Evolutionary conservation across 1,140 invertebrate genomes (phyloP).

Genomic region (Aphidius gifuensis): DNA sequence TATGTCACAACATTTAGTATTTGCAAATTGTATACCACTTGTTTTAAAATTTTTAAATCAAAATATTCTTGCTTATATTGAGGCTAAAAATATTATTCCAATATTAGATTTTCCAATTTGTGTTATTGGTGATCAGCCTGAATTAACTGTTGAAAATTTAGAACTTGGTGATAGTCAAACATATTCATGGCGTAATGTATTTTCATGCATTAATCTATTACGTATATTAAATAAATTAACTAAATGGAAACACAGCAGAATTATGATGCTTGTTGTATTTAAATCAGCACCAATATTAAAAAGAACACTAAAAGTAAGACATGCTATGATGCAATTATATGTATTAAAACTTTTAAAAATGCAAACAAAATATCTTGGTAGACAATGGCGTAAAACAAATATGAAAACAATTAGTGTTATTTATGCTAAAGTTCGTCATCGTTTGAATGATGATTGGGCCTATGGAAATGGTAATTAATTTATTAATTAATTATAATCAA

Average conservation of each 20-base stretch:
- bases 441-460: constrained; percentile 99
- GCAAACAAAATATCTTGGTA: constrained; percentile 98
- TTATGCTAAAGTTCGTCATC: constrained; percentile 93
- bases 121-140: constrained; percentile 93
- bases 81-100: constrained; percentile 93
- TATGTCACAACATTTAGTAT: constrained; percentile 97
- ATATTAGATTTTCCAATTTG: constrained; percentile 94
- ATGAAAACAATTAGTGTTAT: constrained; percentile 99
- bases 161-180: constrained; percentile 83
- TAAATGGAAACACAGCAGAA: constrained; percentile 98
- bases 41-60: constrained; percentile 99
- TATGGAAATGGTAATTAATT: constrained; percentile 83
- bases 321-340: constrained; percentile 98
- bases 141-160: constrained; percentile 89
- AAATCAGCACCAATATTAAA: constrained; percentile 99
- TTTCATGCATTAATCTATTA: constrained; percentile 96
- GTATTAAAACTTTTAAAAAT: constrained; percentile 97
- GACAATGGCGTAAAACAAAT: constrained; percentile 98
- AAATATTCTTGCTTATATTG: constrained; percentile 93
- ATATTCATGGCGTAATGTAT: constrained; percentile 97
- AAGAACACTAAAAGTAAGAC: constrained; percentile 89
- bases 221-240: constrained; percentile 97
- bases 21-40: constrained; percentile 98
- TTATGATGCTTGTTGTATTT: constrained; percentile 99
- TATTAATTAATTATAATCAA: constrained; percentile 23